Evolutionary conservation across 1,140 invertebrate genomes (phyloP), one percentile per base, ranked within the genome.

Genomic region (Aphelenchoides fujianensis): DNA sequence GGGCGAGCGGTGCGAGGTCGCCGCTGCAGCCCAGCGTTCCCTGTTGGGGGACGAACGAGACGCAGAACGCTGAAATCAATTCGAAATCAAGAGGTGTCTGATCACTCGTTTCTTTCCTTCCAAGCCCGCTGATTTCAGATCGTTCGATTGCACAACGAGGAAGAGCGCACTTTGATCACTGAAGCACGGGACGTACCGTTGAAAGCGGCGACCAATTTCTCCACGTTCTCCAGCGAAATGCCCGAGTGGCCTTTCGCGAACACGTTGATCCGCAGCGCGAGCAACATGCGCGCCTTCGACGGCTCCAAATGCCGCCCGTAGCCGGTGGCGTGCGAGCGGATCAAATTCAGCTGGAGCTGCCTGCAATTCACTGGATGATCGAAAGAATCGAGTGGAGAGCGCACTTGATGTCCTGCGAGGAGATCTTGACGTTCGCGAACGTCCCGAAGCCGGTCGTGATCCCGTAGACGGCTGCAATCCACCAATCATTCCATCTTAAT

Each of bases 361-460:
- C 89, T 90, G 28, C 27, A 74, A 78, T 7, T 74, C 19, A 52
- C 55, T 7, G 3, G 9, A 73, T 41, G 52, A 36, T 70, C 19
- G 37, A 36, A 16, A 72, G 41, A 74, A 79, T 82, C 53, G 32
- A 41, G n/a, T n/a, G n/a, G n/a, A 54, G n/a, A 55, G 81, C 81
- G 85, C 86, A 90, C 89, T 87, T 85, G 0, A 91, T 84, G 76
- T 91, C 88, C 59, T 89, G 87, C 19, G 85, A 85, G 23, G 84
- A 79, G 64, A 91, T 90, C 3, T 87, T 84, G 0, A 87, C 89
- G 3, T 86, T 86, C 0, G 90, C 89, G 86, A 91, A 91, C 73
- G 90, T 91, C 64, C 90, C 90, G 83, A 91, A 91, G 35, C 90
- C 90, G n/a, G 90, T 91, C 2, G 90, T 91, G 36, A 91, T 89